These are phyloP conservation scores for Noctua janthina DNA, from an alignment of 2,888 invertebrate species.

Conservation along the genomic window DNA sequence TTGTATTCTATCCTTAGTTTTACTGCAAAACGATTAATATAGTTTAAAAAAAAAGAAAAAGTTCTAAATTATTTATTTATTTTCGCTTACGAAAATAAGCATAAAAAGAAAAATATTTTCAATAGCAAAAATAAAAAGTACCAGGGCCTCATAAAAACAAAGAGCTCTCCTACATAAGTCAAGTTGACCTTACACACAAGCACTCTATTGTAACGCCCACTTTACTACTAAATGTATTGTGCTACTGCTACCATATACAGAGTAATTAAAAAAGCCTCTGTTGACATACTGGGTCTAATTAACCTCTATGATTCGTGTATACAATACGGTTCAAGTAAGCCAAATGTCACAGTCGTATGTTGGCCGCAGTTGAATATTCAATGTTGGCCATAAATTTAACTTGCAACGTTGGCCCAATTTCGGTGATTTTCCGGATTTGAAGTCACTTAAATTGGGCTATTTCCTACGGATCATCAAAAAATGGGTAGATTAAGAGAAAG, in stretches of 20 bases:
- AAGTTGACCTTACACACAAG: slow-evolving; percentile 29
- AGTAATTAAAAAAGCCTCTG: slow-evolving; percentile 52
- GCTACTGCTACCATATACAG: slow-evolving; percentile 39
- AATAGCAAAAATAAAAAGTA: slow-evolving; percentile 17
- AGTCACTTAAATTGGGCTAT: neutral
- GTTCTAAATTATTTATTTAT: neutral
- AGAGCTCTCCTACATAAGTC: slow-evolving; percentile 5
- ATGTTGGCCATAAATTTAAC: neutral
- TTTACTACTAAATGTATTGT: slow-evolving; percentile 29
- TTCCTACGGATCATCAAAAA: neutral
- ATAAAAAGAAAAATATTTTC: neutral
- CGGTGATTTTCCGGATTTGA: neutral
- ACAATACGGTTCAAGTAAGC: slow-evolving; percentile 20
- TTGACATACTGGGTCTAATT: slow-evolving; percentile 44
- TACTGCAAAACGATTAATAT: neutral
- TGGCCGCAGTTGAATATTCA: neutral
- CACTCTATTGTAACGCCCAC: slow-evolving; percentile 42
- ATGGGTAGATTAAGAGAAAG: neutral
- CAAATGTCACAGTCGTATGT: neutral
- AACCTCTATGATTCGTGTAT: slow-evolving; percentile 40
- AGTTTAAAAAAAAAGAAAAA: neutral
- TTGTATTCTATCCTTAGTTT: neutral
- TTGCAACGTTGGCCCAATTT: neutral
- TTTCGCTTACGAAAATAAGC: no score
- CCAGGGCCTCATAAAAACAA: slow-evolving; percentile 33